Base-by-base conservation (phyloP, 2,888 invertebrate species). In the Cremastobaeus sp. region DNA sequence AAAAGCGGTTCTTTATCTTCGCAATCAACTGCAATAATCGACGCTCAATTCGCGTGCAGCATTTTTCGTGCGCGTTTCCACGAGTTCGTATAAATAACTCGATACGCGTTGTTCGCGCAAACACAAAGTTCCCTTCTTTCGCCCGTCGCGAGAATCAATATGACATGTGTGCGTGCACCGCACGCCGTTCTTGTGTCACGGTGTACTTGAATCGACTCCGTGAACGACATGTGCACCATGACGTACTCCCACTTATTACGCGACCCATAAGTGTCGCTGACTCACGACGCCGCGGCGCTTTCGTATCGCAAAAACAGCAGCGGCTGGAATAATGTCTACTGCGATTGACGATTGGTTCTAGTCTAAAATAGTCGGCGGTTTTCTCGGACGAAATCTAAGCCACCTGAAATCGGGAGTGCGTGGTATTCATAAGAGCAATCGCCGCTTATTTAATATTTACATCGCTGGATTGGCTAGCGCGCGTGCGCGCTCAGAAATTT, bases 181-280 rank as follows among this genome's bases (percentile, higher is more conserved):
- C 21, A 30, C 34, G 12, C 9, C 15, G 15, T 52, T n/a, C n/a
- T n/a, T n/a, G n/a, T n/a, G n/a, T n/a, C n/a, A 41, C 35, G 45
- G 37, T 21, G 52, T 39, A 54, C 52, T 55, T 35, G 48, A 64
- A 70, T 57, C 50, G 55, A 41, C 62, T 62, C 32, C 64, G 45
- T 34, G 39, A 64, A 48, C 45, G 69, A 34, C 47, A 30, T 30
- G 55, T 47, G 60, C 18, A 47, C 32, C 14, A 41, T 18, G n/a
- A n/a, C 6, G 21, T 43, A 1, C 20, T 28, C 30, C 28, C 43
- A 17, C 4, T 52, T 21, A 21, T 34, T 28, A n/a, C n/a, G 2
- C 14, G 28, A 41, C 28, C 59, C 59, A 37, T 14, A 48, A 60
- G 48, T 60, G 30, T 35, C 37, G 35, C 60, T 60, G 60, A 60